Evolutionary conservation across 1,140 invertebrate genomes (phyloP).

Genomic region (Formica selysi): DNA sequence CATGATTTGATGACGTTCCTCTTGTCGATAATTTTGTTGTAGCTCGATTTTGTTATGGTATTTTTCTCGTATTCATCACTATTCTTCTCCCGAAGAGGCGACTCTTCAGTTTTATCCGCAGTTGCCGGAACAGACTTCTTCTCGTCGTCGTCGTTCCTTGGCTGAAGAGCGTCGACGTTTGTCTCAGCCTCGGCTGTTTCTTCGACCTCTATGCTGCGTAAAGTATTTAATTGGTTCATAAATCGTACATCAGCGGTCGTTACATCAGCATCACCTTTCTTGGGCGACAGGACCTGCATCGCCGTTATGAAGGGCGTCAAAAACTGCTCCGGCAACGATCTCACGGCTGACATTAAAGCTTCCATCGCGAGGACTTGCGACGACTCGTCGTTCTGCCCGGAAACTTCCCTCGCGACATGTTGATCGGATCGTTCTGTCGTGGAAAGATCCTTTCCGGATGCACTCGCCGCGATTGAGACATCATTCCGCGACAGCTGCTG

Average conservation of each 20-base stretch:
- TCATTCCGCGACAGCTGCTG: not conserved
- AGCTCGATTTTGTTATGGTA: not conserved
- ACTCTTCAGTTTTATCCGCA: not conserved
- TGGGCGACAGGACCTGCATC: conserved; percentile 79
- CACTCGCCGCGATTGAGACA: not conserved
- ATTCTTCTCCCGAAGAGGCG: not conserved
- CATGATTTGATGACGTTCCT: not conserved
- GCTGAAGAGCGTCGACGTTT: not conserved
- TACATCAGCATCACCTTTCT: conserved; percentile 35
- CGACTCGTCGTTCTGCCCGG: conserved; percentile 31
- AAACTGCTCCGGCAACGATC: conserved; percentile 82
- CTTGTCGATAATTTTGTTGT: not conserved
- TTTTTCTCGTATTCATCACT: not conserved
- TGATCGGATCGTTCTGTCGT: not conserved
- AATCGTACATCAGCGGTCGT: conserved; percentile 24
- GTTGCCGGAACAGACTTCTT: not conserved
- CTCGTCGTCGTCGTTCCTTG: not conserved
- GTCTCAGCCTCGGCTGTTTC: not conserved
- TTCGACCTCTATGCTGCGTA: not conserved
- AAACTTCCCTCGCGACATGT: not conserved
- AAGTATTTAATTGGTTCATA: conserved; percentile 41
- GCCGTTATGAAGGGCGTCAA: conserved; percentile 80
- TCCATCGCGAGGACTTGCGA: conserved; percentile 74
- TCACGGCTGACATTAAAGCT: conserved; percentile 81
- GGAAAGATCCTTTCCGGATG: not conserved